Conservation (phyloP, 35 echinoderm and acorn worm genomes). For the Ophioderma brevispina region DNA sequence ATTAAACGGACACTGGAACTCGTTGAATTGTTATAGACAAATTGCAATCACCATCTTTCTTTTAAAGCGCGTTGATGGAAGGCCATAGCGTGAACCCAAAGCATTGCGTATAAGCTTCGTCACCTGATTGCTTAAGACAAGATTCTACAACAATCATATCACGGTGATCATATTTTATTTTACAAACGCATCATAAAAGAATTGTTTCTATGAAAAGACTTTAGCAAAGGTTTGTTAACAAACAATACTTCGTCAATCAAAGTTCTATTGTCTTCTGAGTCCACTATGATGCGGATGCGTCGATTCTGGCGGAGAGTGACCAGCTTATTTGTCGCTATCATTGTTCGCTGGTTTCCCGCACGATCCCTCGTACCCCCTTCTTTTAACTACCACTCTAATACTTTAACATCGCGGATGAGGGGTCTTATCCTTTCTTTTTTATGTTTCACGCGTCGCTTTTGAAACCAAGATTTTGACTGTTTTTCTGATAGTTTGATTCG, state of each 20-base stretch:
- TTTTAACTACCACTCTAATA: conserved; percentile 52
- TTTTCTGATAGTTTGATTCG: conserved; percentile 94
- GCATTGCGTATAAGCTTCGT: too few species aligned
- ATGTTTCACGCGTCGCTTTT: conserved; percentile 95
- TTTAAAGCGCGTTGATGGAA: too few species aligned
- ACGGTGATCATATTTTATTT: too few species aligned
- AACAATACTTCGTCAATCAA: neutral
- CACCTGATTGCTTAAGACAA: too few species aligned
- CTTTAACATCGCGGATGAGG: conserved; percentile 69
- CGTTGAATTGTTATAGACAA: too few species aligned
- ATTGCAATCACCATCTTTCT: too few species aligned
- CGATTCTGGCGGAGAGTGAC: neutral
- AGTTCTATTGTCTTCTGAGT: conserved; percentile 9
- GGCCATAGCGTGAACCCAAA: too few species aligned
- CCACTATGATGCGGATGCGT: neutral
- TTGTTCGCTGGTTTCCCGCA: neutral
- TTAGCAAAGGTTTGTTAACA: neutral
- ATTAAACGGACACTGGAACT: too few species aligned
- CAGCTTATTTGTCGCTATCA: neutral
- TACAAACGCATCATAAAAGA: too few species aligned
- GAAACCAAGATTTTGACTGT: conserved; percentile 99
- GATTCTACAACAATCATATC: too few species aligned
- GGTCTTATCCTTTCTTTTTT: conserved; percentile 95
- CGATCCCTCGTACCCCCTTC: neutral
- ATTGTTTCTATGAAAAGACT: too few species aligned